phyloP scores from a whole-genome alignment of 2,888 invertebrate species.

The Caenorhabditis plicata region DNA sequence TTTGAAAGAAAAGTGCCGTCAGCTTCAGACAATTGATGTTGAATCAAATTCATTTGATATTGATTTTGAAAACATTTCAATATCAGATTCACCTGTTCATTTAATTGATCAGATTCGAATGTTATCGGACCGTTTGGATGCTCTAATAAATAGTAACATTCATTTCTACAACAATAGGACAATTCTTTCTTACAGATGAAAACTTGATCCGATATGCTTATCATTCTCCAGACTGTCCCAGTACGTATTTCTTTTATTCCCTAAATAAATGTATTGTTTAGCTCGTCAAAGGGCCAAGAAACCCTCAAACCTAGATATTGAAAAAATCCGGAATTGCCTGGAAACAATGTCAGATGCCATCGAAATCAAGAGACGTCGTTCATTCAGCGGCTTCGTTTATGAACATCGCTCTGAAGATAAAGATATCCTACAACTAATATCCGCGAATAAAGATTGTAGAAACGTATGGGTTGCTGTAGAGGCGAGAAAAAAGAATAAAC shows the following conservation, averaged over 20 bases:
- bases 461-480: background rate
- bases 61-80: background rate
- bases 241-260: slow-evolving; percentile 2
- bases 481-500: background rate
- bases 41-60: background rate
- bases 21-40: slow-evolving; percentile 2
- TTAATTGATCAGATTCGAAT: slow-evolving; percentile 13
- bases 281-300: slow-evolving; percentile 11
- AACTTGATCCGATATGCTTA: slow-evolving; percentile 24
- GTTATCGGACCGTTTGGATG: slow-evolving; percentile 19
- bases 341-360: background rate
- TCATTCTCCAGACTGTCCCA: slow-evolving; percentile 28
- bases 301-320: background rate
- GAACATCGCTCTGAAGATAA: slow-evolving; percentile 9
- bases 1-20: slow-evolving; percentile 12
- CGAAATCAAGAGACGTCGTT: slow-evolving; percentile 14
- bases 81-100: slow-evolving; percentile 1
- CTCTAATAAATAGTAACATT: slow-evolving; percentile 12
- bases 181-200: slow-evolving; percentile 12
- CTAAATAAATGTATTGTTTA: slow-evolving; percentile 1
- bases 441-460: background rate
- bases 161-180: background rate
- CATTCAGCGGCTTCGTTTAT: slow-evolving; percentile 15
- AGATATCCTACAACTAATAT: background rate
- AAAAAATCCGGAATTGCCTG: background rate